Evolutionary conservation across 2,888 invertebrate genomes (phyloP), one percentile per base, ranked within the genome.

Genomic region (Drosophila pegasa): DNA sequence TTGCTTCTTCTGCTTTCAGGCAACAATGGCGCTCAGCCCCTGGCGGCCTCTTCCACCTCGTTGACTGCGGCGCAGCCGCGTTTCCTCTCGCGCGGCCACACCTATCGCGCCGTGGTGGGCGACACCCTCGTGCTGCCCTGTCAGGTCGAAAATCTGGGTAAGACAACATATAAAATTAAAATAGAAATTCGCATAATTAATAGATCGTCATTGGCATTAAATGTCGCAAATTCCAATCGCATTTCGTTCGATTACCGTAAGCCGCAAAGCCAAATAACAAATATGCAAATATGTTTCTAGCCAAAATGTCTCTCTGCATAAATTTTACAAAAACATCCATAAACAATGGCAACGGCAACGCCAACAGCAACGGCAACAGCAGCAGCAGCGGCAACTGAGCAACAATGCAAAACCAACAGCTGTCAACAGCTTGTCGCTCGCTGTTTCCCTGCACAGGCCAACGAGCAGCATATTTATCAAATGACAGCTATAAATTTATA

Each of bases 41-140:
- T 71, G 16, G 56, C 80, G 12, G 50, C 61, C 18, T 75, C 57
- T 14, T 57, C 72, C 9, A 70, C 61, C 16, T 67, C 81, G 65
- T 62, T 90, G 76, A 71, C 89, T 43, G 87, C 80, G 57, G 57
- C 88, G 25, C 75, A 81, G 65, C 96, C 96, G 0, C 93, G 95
- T 78, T 96, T 96, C 90, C 91, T 96, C 51, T 95, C 96, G 1
- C 93, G 95, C 25, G 95, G 96, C 0, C 96, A 96, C 90, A 96
- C 95, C 58, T 96, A 95, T 93, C 93, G 96, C 64, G 95, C 95
- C 0, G 95, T 96, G 18, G 95, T 95, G 0, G 96, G 96, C 18
- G 96, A 96, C 89, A 96, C 96, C 0, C 93, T 96, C 35, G 94
- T 95, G n/a, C 92, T 96, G 80, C 96, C 96, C 12, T 96, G 96